Evolutionary conservation across 2,888 invertebrate species (phyloP), one percentile per base, ranked within the genome.

Genomic region (Plagodis dolabraria): DNA sequence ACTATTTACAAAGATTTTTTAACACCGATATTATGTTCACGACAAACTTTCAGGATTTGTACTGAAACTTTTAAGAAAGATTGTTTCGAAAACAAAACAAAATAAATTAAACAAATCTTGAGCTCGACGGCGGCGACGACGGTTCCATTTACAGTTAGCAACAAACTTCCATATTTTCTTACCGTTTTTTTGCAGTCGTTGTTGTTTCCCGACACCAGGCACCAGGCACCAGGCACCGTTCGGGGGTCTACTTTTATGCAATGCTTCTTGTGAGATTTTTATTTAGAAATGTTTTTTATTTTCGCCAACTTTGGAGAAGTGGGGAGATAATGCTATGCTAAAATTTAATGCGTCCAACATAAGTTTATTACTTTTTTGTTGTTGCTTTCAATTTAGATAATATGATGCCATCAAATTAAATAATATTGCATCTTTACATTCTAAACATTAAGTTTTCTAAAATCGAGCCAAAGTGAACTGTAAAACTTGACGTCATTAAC

Each of bases 111-210:
- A 50, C 55, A 47, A 64, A 64, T 61, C 49, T 47, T 46, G 57
- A 65, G 63, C 53, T 61, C 53, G 45, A 34, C 22, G 22, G 22
- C 22, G 22, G 4, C 22, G 22, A 22, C 22, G 22, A 22, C 63
- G 50, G 51, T 68, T 51, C 57, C 57, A 64, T 68, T 65, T 54
- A 57, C 45, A 64, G 57, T 59, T 65, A 40, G 56, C 46, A 50
- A 57, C 51, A 60, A 64, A 65, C 62, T 64, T 68, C 40, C 49
- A 60, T 53, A 53, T 53, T 53, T 53, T 46, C 45, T 46, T 53
- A 46, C 46, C n/a, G 53, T 53, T 53, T 46, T 53, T 46, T 49
- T 40, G 38, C 53, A 46, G 22, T 34, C 50, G 52, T 36, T 11
- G 50, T 43, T 10, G 10, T 10, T 10, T 10, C 22, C 22, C 5